Evolutionary conservation across 2,888 invertebrate genomes (phyloP), one percentile per base, ranked within the genome.

Genomic region (Meganola albula): DNA sequence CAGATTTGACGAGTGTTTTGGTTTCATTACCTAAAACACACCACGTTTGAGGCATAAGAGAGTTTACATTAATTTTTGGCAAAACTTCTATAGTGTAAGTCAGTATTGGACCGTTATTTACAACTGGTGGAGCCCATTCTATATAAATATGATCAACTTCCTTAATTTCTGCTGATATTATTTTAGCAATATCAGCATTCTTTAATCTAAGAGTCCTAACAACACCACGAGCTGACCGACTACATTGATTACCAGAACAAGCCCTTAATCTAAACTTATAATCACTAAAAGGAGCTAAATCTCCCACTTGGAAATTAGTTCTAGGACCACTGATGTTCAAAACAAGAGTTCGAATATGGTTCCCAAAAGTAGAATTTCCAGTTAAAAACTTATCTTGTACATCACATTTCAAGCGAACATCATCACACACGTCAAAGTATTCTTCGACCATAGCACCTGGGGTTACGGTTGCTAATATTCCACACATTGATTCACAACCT

Each of bases 401-500:
- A 34, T 73, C 56, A 34, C 82, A 80, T 7, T 46, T 53, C 6
- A 41, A 43, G 24, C 58, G 48, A 5, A 65, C 50, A 7, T 44
- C 54, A 24, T 58, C 59, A 31, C 79, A 83, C 5, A 82, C 51
- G 34, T 83, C 80, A 37, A 83, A 79, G 34, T 68, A 50, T 8
- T 78, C 77, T 37, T 80, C 72, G 0, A 66, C 62, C 53, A 78
- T 53, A 1, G 72, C 69, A 2, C 74, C 76, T 12, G 54, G 54
- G 2, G 76, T 68, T 2, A 60, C 61, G 1, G 68, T 57, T 2
- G 79, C 70, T 4, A 76, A 48, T 5, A 74, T 33, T 1, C 77
- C 82, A 44, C 80, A 83, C 63, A 67, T 73, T 4, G 74, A 71
- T 49, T 79, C 74, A 47, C 84, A 84, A 4, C 65, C 63, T 45